A percentile compares a stretch with the other conserved stretches of the same genome.
These are phyloP conservation scores for Pygathrix nemaeus DNA, from an alignment of 2,113 vertebrate species.

Conservation along the genomic window DNA sequence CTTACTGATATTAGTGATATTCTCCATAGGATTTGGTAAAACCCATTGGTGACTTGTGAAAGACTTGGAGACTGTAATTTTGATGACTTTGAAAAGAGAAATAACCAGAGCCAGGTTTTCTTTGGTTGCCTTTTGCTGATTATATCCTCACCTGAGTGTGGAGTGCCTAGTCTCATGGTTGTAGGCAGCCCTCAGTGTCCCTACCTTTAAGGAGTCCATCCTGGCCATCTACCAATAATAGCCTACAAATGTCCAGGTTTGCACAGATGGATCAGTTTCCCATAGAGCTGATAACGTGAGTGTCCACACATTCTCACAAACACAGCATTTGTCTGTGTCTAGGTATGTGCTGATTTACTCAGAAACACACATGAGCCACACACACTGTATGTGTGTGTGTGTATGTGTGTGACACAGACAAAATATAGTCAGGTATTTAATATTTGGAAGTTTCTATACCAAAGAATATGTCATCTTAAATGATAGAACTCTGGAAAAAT, in stretches of 20 bases:
- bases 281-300: fast-evolving
- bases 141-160: background rate
- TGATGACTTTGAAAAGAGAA: background rate
- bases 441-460: background rate
- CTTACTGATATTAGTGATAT: background rate
- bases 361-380: fast-evolving
- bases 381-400: fast-evolving
- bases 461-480: background rate
- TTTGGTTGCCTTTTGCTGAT: background rate
- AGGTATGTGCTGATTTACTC: background rate
- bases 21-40: background rate
- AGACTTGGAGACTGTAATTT: background rate
- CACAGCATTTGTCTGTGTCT: background rate
- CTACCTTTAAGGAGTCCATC: background rate
- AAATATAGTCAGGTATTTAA: background rate
- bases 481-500: background rate
- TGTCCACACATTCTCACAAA: background rate
- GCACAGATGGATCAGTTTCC: background rate
- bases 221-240: too few relatives aligned
- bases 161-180: background rate
- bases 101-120: background rate
- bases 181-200: fast-evolving
- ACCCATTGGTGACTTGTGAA: background rate
- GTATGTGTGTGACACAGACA: background rate
- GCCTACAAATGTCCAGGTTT: background rate